These are phyloP conservation scores for Cassiopea andromeda DNA, from an alignment of 30 jellyfish, hydroid and myxozoan species.

Conservation along the genomic window DNA sequence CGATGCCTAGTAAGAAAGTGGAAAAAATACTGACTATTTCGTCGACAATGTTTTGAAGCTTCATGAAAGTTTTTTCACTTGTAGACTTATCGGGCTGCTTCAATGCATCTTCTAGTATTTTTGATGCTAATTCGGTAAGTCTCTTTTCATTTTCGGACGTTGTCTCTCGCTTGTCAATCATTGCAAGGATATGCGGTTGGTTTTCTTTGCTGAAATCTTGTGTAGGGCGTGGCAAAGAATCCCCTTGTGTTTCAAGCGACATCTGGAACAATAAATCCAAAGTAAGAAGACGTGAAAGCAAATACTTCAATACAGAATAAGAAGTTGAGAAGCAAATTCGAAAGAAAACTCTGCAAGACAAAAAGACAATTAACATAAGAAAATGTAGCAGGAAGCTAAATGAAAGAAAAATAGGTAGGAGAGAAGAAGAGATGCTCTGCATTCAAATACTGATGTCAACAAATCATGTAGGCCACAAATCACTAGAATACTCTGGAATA, in stretches of 20 bases:
- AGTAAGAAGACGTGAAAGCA: too few species aligned
- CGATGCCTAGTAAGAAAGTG: background rate
- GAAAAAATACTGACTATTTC: slow-evolving; percentile 36
- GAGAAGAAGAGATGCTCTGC: too few species aligned
- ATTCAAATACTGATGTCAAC: too few species aligned
- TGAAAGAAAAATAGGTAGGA: too few species aligned
- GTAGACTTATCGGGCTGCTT: slow-evolving; percentile 13
- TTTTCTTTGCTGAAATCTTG: slow-evolving; percentile 5
- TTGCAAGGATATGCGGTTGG: slow-evolving; percentile 47
- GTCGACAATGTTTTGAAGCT: slow-evolving; percentile 55
- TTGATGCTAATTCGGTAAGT: slow-evolving; percentile 58
- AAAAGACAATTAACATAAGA: too few species aligned
- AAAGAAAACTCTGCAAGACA: too few species aligned
- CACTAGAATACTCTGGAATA: too few species aligned
- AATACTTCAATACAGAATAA: too few species aligned
- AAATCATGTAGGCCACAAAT: too few species aligned
- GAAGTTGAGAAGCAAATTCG: too few species aligned
- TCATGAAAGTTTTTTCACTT: slow-evolving; percentile 42
- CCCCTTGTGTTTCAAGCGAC: background rate
- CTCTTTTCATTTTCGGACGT: slow-evolving; percentile 53
- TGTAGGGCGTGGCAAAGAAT: background rate
- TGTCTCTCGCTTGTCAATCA: slow-evolving; percentile 9
- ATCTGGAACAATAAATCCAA: background rate
- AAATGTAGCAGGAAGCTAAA: too few species aligned
- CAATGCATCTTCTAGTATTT: slow-evolving; percentile 62